These are phyloP conservation scores for Chouioia cunea DNA, from an alignment of 2,888 invertebrate species.

Conservation along the genomic window DNA sequence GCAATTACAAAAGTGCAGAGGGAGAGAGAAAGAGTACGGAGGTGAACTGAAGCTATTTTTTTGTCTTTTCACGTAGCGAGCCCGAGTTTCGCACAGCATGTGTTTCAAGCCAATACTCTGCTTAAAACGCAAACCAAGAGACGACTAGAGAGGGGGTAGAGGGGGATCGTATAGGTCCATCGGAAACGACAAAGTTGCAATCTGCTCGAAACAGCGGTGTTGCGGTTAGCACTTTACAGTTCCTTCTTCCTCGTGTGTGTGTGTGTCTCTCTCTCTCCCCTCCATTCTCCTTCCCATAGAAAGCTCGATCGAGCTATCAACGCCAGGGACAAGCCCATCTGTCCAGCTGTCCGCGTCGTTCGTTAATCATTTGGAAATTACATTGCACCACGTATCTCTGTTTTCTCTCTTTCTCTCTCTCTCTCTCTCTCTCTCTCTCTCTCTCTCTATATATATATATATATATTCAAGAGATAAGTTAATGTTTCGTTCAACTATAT, in stretches of 20 bases:
- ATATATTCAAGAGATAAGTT: too few relatives aligned
- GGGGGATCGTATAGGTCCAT: conserved; percentile 13
- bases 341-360: conserved; percentile 59
- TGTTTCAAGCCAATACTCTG: too few relatives aligned
- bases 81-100: too few relatives aligned
- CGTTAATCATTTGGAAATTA: conserved; percentile 40
- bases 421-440: too few relatives aligned
- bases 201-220: conserved; percentile 59
- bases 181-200: conserved; percentile 57
- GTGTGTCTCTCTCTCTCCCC: conserved; percentile 10
- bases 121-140: background rate
- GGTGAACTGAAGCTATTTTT: background rate
- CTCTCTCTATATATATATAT: too few relatives aligned
- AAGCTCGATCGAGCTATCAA: conserved; percentile 57
- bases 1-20: conserved; percentile 18
- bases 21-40: conserved; percentile 2
- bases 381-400: background rate
- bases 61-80: too few relatives aligned
- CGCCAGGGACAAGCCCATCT: conserved; percentile 63
- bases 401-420: conserved; percentile 3
- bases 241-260: conserved; percentile 44
- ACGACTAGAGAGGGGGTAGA: background rate
- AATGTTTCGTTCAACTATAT: too few relatives aligned
- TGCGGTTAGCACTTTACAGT: conserved; percentile 63
- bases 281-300: conserved; percentile 26